Evolutionary conservation across 1,140 invertebrate species (phyloP), one percentile per base, ranked within the genome.

Genomic region (Camponotus floridanus): DNA sequence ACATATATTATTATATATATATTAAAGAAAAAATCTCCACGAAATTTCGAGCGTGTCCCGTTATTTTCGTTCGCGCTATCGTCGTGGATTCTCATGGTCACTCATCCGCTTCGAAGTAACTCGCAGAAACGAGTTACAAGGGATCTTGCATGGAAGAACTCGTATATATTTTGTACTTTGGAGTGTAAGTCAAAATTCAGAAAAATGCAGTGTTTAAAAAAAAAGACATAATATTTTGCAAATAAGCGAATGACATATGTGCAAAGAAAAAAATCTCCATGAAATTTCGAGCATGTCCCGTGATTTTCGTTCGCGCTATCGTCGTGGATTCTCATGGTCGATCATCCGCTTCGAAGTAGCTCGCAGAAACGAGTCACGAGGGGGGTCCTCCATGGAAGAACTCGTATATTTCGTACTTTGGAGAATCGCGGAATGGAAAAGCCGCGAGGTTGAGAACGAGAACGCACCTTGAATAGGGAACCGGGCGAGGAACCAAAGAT

Each of bases 361-460:
- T 73, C 36, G 21, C 65, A 8, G 36, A 15, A 45, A 9, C 36
- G 26, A 73, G 26, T 15, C 15, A 2, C 15, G 4, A 15, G 45
- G 13, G 7, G 6, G 36, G 36, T 45, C 42, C 2, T 51, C 48
- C 36, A n/a, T 45, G 31, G 76, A 67, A 26, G 18, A 62, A 51
- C 21, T 31, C 36, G 31, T 45, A 73, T 57, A 61, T 73, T 33
- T 39, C n/a, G 4, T 15, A 31, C 18, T 31, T 42, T 11, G 33
- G 15, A 61, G 67, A 71, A 18, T 73, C 39, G 39, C 39, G n/a
- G 26, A 39, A 74, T 59, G 18, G 48, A 80, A 81, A 62, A 86
- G 64, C 62, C 33, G 64, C 26, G 64, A 18, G 51, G 65, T 86
- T 26, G 76, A 62, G 67, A 48, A 86, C 62, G 81, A 62, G 67